Conservation (phyloP, 1,140 invertebrate genomes). For the Metopolophium dirhodum region DNA sequence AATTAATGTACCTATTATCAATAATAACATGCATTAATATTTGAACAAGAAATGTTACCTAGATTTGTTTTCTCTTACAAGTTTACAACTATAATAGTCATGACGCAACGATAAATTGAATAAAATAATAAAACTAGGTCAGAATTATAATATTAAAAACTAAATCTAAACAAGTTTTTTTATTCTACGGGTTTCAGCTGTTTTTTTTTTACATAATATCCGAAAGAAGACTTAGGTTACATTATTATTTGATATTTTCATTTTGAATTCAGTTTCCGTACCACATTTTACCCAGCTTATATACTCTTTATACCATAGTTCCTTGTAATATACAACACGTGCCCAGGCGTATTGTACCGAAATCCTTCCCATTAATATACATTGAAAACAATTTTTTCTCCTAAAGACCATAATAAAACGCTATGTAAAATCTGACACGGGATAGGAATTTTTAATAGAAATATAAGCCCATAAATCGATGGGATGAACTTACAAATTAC, state of each 20-base stretch:
- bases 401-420: background rate
- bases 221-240: background rate
- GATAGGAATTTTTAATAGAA: background rate
- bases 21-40: background rate
- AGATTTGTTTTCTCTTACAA: background rate
- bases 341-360: background rate
- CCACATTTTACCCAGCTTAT: background rate
- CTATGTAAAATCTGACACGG: background rate
- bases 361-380: background rate
- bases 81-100: background rate
- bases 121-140: background rate
- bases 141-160: background rate
- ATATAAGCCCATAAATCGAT: background rate
- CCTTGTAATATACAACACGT: background rate
- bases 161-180: constrained; percentile 20
- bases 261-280: constrained; percentile 18
- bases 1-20: background rate
- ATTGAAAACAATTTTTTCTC: background rate
- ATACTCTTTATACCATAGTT: background rate
- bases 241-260: constrained; percentile 42
- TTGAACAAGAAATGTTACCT: background rate
- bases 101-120: background rate
- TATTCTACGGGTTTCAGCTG: background rate
- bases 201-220: background rate
- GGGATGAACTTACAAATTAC: background rate